Conservation (phyloP, 1,140 invertebrate genomes). For the Eurosta solidaginis region DNA sequence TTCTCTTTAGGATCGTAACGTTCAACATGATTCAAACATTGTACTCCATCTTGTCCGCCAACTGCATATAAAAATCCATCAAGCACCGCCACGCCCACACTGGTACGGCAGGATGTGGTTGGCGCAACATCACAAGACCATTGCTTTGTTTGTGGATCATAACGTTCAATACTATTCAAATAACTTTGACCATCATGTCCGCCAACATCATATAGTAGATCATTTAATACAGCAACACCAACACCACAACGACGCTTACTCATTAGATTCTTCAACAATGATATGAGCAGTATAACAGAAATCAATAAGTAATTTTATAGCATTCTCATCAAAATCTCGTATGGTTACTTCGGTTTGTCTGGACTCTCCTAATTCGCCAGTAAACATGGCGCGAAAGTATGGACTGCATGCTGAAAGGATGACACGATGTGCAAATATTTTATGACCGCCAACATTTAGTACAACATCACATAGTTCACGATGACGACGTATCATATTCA, state of each 20-base stretch:
- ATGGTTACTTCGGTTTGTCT: constrained; percentile 98
- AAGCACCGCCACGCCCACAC: constrained; percentile 96
- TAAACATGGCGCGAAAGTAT: constrained; percentile 97
- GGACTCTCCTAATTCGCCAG: constrained; percentile 95
- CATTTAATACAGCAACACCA: constrained; percentile 96
- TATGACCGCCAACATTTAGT: constrained; percentile 89
- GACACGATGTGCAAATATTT: constrained; percentile 94
- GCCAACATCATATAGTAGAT: constrained; percentile 93
- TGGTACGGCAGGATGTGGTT: constrained; percentile 95
- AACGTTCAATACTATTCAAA: constrained; percentile 90
- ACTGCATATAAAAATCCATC: constrained; percentile 93
- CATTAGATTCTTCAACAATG: constrained; percentile 97
- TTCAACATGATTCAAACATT: constrained; percentile 87
- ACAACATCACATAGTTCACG: constrained; percentile 96
- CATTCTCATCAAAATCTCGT: constrained; percentile 94
- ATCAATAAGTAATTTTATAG: constrained; percentile 96
- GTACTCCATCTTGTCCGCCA: constrained; percentile 96
- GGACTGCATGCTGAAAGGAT: constrained; percentile 91
- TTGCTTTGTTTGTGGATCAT: constrained; percentile 97
- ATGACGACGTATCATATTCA: constrained; percentile 85
- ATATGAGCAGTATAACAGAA: constrained; percentile 99
- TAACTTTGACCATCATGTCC: constrained; percentile 98
- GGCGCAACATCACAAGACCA: constrained; percentile 98
- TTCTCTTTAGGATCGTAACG: constrained; percentile 97
- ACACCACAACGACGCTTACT: constrained; percentile 96